phyloP scores from a whole-genome alignment of 2,888 invertebrate species.

The Pseudanteris insignis region DNA sequence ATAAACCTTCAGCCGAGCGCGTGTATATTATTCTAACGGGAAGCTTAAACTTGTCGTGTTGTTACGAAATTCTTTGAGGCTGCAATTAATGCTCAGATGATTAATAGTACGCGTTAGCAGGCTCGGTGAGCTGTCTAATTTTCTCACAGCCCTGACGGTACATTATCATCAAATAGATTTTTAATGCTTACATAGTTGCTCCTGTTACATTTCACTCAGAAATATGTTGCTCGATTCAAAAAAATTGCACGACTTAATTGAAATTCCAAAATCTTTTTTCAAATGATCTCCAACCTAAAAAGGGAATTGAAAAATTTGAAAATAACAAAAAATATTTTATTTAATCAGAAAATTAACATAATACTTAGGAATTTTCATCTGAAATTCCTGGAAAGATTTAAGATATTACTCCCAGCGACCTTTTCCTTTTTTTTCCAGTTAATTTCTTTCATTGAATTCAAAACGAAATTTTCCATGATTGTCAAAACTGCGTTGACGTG shows the following conservation, averaged over 20 bases:
- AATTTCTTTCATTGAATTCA: conserved; percentile 14
- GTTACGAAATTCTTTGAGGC: conserved; percentile 1
- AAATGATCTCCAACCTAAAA: too few relatives aligned
- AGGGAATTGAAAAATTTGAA: too few relatives aligned
- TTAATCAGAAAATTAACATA: too few relatives aligned
- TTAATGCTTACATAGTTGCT: too few relatives aligned
- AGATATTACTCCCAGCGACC: too few relatives aligned
- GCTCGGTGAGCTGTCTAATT: conserved; percentile 20
- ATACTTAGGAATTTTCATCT: too few relatives aligned
- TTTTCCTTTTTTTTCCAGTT: conserved; percentile 5
- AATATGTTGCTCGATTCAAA: too few relatives aligned
- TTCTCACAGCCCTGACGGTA: conserved; percentile 21
- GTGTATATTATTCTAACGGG: not conserved
- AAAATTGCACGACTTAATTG: too few relatives aligned
- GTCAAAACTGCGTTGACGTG: conserved; percentile 15
- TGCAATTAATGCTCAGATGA: conserved; percentile 25
- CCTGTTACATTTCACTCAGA: too few relatives aligned
- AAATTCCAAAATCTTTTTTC: too few relatives aligned
- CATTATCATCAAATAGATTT: conserved; percentile 16
- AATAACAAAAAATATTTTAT: too few relatives aligned
- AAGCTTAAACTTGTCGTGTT: not conserved
- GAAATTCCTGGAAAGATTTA: too few relatives aligned
- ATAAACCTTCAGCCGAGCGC: not conserved
- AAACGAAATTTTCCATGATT: conserved; percentile 10
- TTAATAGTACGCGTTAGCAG: conserved; percentile 21